Base-by-base conservation (phyloP, 2,113 vertebrate genomes). In the Burhinus bistriatus region DNA sequence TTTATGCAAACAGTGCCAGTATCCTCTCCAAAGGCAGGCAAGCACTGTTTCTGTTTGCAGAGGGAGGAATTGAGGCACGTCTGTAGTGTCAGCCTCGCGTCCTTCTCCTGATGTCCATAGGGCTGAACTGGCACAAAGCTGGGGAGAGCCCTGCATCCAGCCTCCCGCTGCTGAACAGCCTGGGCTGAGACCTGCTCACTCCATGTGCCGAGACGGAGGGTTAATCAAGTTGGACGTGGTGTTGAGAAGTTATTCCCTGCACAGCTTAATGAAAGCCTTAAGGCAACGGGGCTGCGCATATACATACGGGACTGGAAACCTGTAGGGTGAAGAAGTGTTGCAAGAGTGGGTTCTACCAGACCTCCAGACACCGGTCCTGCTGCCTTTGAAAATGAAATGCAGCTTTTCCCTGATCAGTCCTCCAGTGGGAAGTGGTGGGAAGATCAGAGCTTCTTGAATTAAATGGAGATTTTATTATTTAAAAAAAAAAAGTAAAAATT, bases 201-300 rank as follows among this genome's bases (percentile, higher is more conserved):
- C 0, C 0, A 5, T 34, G 45, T 59, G 45, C 75, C 76, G 17
- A 13, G 59, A 30, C 3, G 1, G 55, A 64, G 51, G 16, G 15
- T 54, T 45, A 10, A 72, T n/a, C 18, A 11, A 9, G 8, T 0
- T 14, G 61, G 73, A 38, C 11, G 0, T 20, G 72, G 59, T 49
- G 25, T 11, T 62, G 42, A 79, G 72, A 81, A 70, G 57, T 36
- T 38, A 36, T 19, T 87, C 42, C 81, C n/a, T 38, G 34, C 22
- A 51, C 38, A 72, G 68, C 72, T 91, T 15, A 29, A 3, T 40
- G 40, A n/a, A 65, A 34, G 40, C 79, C 66, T 36, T 21, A 12
- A 57, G 79, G 61, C 34, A 78, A 15, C 10, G 23, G 66, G 22
- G 45, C 27, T 86, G 54, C 38, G 85, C 29, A 4, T 51, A 23